phyloP scores from a whole-genome alignment of 2,113 vertebrate species.

The Parotia lawesii region DNA sequence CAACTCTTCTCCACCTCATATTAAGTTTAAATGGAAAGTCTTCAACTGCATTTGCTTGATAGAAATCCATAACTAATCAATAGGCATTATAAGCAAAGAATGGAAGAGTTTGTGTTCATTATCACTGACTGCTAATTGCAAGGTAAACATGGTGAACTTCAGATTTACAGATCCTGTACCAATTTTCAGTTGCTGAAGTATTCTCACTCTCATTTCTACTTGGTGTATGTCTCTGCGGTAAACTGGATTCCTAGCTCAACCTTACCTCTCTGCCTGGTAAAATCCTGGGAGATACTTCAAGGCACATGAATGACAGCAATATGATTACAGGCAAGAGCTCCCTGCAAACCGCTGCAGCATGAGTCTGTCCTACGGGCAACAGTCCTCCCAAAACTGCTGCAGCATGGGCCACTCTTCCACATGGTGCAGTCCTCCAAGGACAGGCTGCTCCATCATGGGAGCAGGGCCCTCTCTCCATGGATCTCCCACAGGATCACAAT shows the following conservation, averaged over 20 bases:
- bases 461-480: accelerated
- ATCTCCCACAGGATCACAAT: not conserved
- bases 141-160: not conserved
- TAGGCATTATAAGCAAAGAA: not conserved
- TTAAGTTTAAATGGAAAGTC: not conserved
- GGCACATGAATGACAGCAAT: not conserved
- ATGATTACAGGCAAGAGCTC: not conserved
- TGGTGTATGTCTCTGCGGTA: not conserved
- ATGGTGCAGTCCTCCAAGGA: not conserved
- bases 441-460: not conserved
- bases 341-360: accelerated
- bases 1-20: not conserved
- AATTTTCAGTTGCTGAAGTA: not conserved
- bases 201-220: not conserved
- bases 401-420: not conserved
- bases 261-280: not conserved
- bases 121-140: not conserved
- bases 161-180: not conserved
- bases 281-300: not conserved
- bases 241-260: not conserved
- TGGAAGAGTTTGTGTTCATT: not conserved
- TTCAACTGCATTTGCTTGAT: not conserved
- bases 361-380: accelerated
- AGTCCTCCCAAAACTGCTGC: not conserved
- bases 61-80: not conserved